Percentiles rank a stretch among this genome's conserved stretches.
These are phyloP conservation scores for Nothocercus nigrocapillus DNA, from an alignment of 2,113 vertebrate genomes.

Conservation along the genomic window DNA sequence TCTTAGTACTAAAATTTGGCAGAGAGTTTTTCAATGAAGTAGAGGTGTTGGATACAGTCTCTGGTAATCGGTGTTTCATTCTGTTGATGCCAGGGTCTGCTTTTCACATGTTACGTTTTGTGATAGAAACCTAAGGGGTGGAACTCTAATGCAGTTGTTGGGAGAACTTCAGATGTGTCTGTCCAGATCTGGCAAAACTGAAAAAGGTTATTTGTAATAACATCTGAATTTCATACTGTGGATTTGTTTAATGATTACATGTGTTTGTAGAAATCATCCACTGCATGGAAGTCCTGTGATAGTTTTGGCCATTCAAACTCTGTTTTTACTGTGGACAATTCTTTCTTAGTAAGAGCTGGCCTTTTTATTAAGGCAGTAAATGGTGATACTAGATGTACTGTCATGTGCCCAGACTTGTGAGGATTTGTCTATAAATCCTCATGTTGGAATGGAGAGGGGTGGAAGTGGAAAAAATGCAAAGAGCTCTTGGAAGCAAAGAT, in stretches of 20 bases:
- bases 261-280: not conserved
- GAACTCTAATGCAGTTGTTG: not conserved
- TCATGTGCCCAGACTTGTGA: not conserved
- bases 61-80: not conserved
- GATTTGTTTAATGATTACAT: not conserved
- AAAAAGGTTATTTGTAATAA: not conserved
- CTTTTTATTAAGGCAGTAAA: not conserved
- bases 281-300: not conserved
- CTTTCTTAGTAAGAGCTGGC: not conserved
- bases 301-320: not conserved
- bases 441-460: not conserved
- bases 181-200: not conserved
- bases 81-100: not conserved
- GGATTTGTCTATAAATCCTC: not conserved
- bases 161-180: not conserved
- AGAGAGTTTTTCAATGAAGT: not conserved
- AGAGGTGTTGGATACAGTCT: not conserved
- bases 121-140: not conserved
- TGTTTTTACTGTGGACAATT: not conserved
- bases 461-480: not conserved
- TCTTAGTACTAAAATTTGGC: not conserved
- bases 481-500: not conserved
- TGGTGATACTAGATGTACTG: rapidly evolving
- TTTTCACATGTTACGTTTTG: not conserved
- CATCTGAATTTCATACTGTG: not conserved